Evolutionary conservation across 2,888 invertebrate genomes (phyloP).

Genomic region (Octodonta nipae): DNA sequence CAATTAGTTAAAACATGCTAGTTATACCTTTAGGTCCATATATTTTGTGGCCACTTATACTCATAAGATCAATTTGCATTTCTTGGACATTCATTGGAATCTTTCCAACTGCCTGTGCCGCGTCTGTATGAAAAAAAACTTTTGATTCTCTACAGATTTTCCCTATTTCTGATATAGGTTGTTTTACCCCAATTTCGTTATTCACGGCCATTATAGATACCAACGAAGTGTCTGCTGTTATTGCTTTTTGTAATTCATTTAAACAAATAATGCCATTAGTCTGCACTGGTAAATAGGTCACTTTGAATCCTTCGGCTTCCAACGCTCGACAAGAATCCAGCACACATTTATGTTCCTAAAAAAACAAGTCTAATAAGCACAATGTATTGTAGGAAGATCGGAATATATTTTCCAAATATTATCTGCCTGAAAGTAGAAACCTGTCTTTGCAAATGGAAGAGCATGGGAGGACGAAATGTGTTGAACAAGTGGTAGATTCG

Average conservation of each 20-base stretch:
- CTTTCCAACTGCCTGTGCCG: slow-evolving; percentile 97
- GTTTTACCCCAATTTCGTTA: slow-evolving; percentile 73
- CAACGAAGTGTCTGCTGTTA: slow-evolving; percentile 80
- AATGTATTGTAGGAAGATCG: too few relatives aligned
- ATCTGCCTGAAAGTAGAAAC: too few relatives aligned
- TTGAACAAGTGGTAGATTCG: too few relatives aligned
- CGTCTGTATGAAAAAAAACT: slow-evolving; percentile 98
- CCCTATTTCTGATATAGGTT: slow-evolving; percentile 87
- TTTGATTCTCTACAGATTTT: slow-evolving; percentile 74
- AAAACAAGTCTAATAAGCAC: too few relatives aligned
- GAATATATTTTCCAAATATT: too few relatives aligned
- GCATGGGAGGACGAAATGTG: too few relatives aligned
- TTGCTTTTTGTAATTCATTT: slow-evolving; percentile 61
- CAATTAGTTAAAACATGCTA: too few relatives aligned
- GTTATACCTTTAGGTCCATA: slow-evolving; percentile 90
- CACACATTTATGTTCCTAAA: slow-evolving; percentile 96
- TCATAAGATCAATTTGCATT: slow-evolving; percentile 95
- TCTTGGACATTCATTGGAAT: slow-evolving; percentile 83
- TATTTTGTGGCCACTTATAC: slow-evolving; percentile 93
- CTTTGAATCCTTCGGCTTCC: slow-evolving; percentile 85
- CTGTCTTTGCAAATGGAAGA: too few relatives aligned
- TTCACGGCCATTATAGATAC: slow-evolving; percentile 96
- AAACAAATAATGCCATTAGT: slow-evolving; percentile 74
- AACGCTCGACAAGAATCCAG: slow-evolving; percentile 91
- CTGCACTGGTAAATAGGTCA: slow-evolving; percentile 90